These are phyloP conservation scores for Heliconius charithonia DNA, from an alignment of 2,888 invertebrate species.

Conservation along the genomic window DNA sequence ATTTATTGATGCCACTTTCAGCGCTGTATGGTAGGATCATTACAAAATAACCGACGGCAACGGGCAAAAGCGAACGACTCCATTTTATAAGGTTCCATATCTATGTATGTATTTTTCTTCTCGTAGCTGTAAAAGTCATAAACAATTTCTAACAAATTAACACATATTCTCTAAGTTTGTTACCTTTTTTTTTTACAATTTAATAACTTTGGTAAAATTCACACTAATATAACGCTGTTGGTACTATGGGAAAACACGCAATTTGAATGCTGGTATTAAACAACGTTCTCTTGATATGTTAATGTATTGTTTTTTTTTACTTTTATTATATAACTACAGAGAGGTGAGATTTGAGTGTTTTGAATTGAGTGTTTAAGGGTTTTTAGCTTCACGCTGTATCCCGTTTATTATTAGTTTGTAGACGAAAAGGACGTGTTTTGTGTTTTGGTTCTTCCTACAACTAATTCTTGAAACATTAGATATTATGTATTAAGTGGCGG, in stretches of 20 bases:
- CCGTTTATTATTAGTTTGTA: neutral
- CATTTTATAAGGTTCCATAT: neutral
- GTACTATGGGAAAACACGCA: slow-evolving; percentile 21
- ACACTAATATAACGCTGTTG: slow-evolving; percentile 13
- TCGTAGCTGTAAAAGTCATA: slow-evolving; percentile 10
- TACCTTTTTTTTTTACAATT: slow-evolving; percentile 27
- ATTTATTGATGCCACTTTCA: slow-evolving; percentile 1
- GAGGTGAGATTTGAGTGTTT: neutral
- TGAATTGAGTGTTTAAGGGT: neutral
- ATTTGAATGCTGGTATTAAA: neutral
- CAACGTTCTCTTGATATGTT: neutral
- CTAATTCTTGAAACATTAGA: too few species aligned
- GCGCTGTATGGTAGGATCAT: neutral
- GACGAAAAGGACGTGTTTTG: too few species aligned
- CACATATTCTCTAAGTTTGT: slow-evolving; percentile 24
- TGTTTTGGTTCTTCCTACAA: too few species aligned
- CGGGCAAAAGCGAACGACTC: slow-evolving; percentile 12
- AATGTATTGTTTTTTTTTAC: neutral
- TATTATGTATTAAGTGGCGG: too few species aligned
- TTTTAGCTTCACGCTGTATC: too few species aligned
- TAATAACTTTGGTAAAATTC: slow-evolving; percentile 26
- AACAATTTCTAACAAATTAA: slow-evolving; percentile 26
- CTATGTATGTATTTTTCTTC: slow-evolving; percentile 2
- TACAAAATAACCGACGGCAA: slow-evolving; percentile 17
- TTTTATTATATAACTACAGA: neutral